phyloP scores from a whole-genome alignment of 2,113 vertebrate genomes.

The Misgurnus anguillicaudatus region DNA sequence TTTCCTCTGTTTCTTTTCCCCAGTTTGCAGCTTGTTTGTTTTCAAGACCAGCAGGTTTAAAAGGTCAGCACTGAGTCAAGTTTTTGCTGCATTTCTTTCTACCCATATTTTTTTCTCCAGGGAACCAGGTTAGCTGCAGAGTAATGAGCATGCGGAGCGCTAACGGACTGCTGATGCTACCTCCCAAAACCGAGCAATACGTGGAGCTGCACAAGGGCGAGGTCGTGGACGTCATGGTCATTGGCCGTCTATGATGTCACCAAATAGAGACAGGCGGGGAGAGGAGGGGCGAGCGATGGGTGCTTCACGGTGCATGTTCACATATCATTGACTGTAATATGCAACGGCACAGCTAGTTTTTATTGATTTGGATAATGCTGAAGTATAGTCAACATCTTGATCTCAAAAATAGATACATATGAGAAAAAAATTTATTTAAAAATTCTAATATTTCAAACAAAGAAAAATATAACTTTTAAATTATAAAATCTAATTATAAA shows the following conservation, averaged over 20 bases:
- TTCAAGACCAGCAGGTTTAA: not conserved
- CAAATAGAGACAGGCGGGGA: conserved; percentile 57
- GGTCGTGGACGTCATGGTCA: conserved; percentile 99
- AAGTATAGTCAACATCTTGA: conserved; percentile 99
- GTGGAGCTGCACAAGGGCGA: conserved; percentile 99
- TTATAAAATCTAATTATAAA: conserved; percentile 90
- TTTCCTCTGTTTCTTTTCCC: too few species aligned
- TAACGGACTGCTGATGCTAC: conserved; percentile 99
- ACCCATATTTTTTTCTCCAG: conserved; percentile 61
- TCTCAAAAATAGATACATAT: conserved; percentile 81
- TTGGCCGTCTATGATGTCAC: conserved; percentile 98
- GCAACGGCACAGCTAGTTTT: conserved; percentile 99
- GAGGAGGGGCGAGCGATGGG: conserved; percentile 60
- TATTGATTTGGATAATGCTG: conserved; percentile 98
- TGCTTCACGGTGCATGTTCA: conserved; percentile 98
- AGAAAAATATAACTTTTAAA: conserved; percentile 85
- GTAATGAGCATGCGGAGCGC: conserved; percentile 99
- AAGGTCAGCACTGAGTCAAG: not conserved
- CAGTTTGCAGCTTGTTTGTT: too few species aligned
- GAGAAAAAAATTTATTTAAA: conserved; percentile 84
- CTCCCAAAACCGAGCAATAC: conserved; percentile 99
- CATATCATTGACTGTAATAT: conserved; percentile 99
- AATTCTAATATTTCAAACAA: conserved; percentile 97
- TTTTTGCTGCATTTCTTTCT: not conserved
- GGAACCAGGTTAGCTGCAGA: conserved; percentile 99